phyloP scores from a whole-genome alignment of 2,113 vertebrate genomes.

The Eublepharis macularius region DNA sequence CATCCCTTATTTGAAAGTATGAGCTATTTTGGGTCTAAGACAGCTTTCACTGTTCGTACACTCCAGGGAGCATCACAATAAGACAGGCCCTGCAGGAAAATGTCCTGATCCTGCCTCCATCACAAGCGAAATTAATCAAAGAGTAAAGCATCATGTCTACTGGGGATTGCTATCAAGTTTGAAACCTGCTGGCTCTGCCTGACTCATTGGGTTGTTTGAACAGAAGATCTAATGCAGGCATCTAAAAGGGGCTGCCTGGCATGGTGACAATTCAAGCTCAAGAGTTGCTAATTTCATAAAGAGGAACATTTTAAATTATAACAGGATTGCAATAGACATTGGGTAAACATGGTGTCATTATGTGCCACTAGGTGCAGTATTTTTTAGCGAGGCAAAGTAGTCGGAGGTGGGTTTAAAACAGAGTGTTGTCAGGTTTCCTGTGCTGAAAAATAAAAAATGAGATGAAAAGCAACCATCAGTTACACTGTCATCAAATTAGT shows the following conservation, averaged over 20 bases:
- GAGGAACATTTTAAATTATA: not conserved
- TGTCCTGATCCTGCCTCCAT: slow-evolving; percentile 37
- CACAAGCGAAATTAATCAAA: slow-evolving; percentile 46
- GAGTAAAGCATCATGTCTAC: slow-evolving; percentile 40
- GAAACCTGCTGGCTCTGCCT: slow-evolving; percentile 16
- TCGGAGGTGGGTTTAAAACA: not conserved
- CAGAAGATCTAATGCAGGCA: not conserved
- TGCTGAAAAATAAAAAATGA: not conserved
- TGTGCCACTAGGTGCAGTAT: not conserved
- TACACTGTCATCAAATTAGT: not conserved
- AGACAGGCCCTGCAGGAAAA: slow-evolving; percentile 35
- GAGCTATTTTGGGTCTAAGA: not conserved
- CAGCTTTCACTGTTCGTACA: not conserved
- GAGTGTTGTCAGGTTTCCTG: not conserved
- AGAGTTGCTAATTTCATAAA: not conserved
- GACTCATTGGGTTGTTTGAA: slow-evolving; percentile 7
- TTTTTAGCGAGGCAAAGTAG: not conserved
- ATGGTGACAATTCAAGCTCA: slow-evolving; percentile 38
- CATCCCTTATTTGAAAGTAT: not conserved
- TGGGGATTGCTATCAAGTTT: slow-evolving; percentile 14
- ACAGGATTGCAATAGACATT: not conserved
- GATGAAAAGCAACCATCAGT: not conserved
- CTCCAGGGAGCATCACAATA: slow-evolving; percentile 21
- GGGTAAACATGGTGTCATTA: not conserved
- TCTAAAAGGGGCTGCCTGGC: slow-evolving; percentile 1